These are phyloP conservation scores for Cotesia typhae DNA, from an alignment of 1,140 invertebrate species.

Conservation along the genomic window DNA sequence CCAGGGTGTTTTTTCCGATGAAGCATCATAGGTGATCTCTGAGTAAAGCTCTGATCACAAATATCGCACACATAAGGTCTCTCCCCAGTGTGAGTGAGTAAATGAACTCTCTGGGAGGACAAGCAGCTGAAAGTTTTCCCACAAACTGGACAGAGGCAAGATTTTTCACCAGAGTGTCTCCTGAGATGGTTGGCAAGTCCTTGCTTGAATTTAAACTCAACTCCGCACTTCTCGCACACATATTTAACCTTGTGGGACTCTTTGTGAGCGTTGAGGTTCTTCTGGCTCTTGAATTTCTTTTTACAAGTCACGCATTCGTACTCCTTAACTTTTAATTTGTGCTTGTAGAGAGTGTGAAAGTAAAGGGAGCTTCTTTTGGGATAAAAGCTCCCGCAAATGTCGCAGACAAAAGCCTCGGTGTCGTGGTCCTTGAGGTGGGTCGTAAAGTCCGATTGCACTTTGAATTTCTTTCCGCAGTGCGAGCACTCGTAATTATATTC, in stretches of 20 bases:
- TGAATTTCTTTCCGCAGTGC: constrained; percentile 72
- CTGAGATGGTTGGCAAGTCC: constrained; percentile 70
- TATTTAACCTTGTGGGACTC: constrained; percentile 66
- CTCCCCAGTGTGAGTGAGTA: constrained; percentile 65
- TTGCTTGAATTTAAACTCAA: constrained; percentile 71
- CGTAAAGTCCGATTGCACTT: constrained; percentile 63
- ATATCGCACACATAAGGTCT: constrained; percentile 67
- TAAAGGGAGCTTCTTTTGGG: constrained; percentile 56
- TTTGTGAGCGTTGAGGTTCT: constrained; percentile 60
- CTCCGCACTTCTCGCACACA: constrained; percentile 68
- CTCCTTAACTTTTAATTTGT: constrained; percentile 63
- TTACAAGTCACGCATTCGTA: constrained; percentile 65
- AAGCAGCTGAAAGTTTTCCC: constrained; percentile 69
- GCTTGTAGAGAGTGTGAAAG: constrained; percentile 61
- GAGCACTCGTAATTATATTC: constrained; percentile 69
- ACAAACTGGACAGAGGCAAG: constrained; percentile 70
- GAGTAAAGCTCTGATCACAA: constrained; percentile 65
- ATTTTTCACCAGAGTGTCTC: constrained; percentile 74
- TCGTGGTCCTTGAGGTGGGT: constrained; percentile 65
- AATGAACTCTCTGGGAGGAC: constrained; percentile 62
- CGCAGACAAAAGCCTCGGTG: constrained; percentile 60
- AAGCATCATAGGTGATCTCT: constrained; percentile 63
- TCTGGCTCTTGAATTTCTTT: constrained; percentile 62
- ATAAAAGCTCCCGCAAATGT: constrained; percentile 72
- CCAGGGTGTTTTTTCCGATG: constrained; percentile 68